Evolutionary conservation across 2,113 vertebrate species (phyloP).

Genomic region (Engraulis encrasicolus): DNA sequence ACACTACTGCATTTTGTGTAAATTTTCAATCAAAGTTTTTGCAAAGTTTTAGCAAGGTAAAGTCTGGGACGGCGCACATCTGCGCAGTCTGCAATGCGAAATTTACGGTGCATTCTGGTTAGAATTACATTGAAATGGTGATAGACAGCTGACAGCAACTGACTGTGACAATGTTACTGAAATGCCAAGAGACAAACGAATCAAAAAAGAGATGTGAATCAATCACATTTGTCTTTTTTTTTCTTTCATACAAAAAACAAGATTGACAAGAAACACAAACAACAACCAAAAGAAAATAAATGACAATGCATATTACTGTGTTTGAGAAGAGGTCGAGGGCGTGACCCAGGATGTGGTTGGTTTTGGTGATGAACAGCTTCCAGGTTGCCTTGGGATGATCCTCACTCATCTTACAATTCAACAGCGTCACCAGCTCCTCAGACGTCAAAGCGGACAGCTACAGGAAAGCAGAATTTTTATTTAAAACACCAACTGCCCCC

Average conservation of each 20-base stretch:
- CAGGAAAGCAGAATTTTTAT: background rate
- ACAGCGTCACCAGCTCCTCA: slow-evolving; percentile 42
- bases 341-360: slow-evolving; percentile 38
- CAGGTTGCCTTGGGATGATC: slow-evolving; percentile 25
- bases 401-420: slow-evolving; percentile 41
- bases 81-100: too few relatives aligned
- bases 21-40: too few relatives aligned
- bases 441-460: slow-evolving; percentile 43
- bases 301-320: slow-evolving; percentile 49
- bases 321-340: slow-evolving; percentile 47
- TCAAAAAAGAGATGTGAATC: too few relatives aligned
- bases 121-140: too few relatives aligned
- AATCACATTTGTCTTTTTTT: too few relatives aligned
- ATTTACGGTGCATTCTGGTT: too few relatives aligned
- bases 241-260: background rate
- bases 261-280: background rate
- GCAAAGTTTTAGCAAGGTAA: too few relatives aligned
- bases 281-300: background rate
- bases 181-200: too few relatives aligned
- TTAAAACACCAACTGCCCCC: background rate
- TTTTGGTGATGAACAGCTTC: slow-evolving; percentile 47
- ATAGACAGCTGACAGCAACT: too few relatives aligned
- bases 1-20: too few relatives aligned
- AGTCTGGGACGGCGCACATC: too few relatives aligned
- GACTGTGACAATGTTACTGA: too few relatives aligned